Conservation (phyloP, 2,113 vertebrate genomes). For the Crotophaga sulcirostris region DNA sequence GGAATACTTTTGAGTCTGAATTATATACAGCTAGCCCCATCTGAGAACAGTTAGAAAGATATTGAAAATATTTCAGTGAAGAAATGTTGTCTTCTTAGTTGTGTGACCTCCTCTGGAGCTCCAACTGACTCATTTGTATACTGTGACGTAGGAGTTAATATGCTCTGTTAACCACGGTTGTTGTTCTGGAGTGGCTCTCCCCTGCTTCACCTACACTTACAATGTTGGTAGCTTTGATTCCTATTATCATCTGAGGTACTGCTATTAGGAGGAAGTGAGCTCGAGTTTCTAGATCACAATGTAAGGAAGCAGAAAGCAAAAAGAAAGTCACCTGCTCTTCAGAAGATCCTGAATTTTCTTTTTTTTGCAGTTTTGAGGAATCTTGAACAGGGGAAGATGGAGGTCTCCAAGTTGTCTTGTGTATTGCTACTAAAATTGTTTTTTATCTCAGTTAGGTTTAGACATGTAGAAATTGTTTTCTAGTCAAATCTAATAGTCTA, state of each 20-base stretch:
- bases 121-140: neutral
- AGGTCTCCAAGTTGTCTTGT: accelerated
- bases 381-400: accelerated
- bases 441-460: neutral
- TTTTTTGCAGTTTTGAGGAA: neutral
- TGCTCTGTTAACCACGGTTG: neutral
- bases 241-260: too few relatives aligned
- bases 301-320: neutral
- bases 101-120: neutral
- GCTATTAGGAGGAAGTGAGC: neutral
- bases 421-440: neutral
- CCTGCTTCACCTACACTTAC: neutral
- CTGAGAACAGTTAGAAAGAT: neutral
- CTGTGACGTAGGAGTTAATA: neutral
- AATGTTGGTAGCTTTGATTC: neutral
- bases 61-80: neutral
- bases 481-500: neutral
- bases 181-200: neutral
- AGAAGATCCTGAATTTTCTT: neutral
- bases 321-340: accelerated
- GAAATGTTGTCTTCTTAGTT: neutral
- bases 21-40: neutral
- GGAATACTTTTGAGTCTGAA: neutral
- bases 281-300: neutral
- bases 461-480: neutral